phyloP scores from a whole-genome alignment of 2,888 invertebrate species.

The Yponomeuta cagnagella region DNA sequence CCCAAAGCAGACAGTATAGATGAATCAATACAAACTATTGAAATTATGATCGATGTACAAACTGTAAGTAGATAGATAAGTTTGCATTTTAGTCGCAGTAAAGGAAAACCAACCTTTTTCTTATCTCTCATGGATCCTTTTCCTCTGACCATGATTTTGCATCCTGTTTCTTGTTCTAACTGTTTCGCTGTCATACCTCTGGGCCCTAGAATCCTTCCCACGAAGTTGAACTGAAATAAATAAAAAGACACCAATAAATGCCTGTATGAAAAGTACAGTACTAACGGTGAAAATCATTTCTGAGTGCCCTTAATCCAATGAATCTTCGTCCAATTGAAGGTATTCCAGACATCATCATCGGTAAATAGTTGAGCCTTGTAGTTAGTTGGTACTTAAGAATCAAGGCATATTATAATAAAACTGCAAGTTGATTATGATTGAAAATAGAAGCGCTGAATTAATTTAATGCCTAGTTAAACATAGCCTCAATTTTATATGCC shows the following conservation, averaged over 20 bases:
- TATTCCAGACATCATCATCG: no score
- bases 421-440: not conserved
- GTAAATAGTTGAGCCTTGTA: no score
- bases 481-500: slow-evolving; percentile 53
- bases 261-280: slow-evolving; percentile 27
- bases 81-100: no score
- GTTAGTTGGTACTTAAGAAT: no score
- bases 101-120: slow-evolving; percentile 88
- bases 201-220: slow-evolving; percentile 99
- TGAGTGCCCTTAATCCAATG: no score
- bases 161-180: slow-evolving; percentile 99
- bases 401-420: no score
- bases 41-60: not conserved
- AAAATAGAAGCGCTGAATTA: slow-evolving; percentile 31
- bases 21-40: not conserved
- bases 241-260: slow-evolving; percentile 27
- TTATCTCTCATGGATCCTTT: slow-evolving; percentile 99
- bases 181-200: slow-evolving; percentile 99
- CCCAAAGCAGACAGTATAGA: not conserved
- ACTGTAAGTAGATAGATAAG: not conserved
- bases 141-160: slow-evolving; percentile 99
- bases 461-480: slow-evolving; percentile 59
- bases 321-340: no score
- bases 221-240: slow-evolving; percentile 98
- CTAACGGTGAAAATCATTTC: no score